Evolutionary conservation across 2,113 vertebrate genomes (phyloP).

Genomic region (Hippocampus zosterae): DNA sequence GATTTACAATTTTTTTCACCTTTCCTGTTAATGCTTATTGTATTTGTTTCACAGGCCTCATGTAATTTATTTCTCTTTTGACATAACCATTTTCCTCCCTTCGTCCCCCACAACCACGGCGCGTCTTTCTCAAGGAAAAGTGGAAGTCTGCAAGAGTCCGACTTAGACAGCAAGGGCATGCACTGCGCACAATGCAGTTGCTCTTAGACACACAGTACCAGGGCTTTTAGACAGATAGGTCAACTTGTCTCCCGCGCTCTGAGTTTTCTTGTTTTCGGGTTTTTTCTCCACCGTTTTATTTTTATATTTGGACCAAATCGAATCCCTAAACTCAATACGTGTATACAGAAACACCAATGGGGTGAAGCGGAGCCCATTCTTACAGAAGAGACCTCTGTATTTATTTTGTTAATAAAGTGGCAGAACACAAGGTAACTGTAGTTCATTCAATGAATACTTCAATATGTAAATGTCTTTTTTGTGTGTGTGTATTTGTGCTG

Average conservation of each 20-base stretch:
- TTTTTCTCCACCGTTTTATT: slow-evolving; percentile 62
- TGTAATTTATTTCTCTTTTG: slow-evolving; percentile 61
- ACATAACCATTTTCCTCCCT: slow-evolving; percentile 67
- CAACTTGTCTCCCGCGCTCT: slow-evolving; percentile 53
- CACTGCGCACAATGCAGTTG: slow-evolving; percentile 90
- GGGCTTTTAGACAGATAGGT: slow-evolving; percentile 80
- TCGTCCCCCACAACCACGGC: slow-evolving; percentile 54
- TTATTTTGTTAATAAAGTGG: slow-evolving; percentile 77
- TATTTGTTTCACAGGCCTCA: slow-evolving; percentile 57
- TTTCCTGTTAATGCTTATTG: slow-evolving; percentile 56
- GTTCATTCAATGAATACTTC: slow-evolving; percentile 62
- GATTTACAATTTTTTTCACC: slow-evolving; percentile 8
- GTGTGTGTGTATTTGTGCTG: slow-evolving; percentile 21
- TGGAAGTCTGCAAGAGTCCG: slow-evolving; percentile 62
- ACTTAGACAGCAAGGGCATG: slow-evolving; percentile 80
- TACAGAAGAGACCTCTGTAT: slow-evolving; percentile 74
- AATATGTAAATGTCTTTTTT: slow-evolving; percentile 56
- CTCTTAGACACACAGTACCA: slow-evolving; percentile 80
- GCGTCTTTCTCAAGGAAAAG: slow-evolving; percentile 68
- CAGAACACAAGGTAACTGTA: slow-evolving; percentile 78
- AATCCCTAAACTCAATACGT: slow-evolving; percentile 69
- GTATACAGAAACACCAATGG: slow-evolving; percentile 65
- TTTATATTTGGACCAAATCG: slow-evolving; percentile 73
- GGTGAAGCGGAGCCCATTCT: slow-evolving; percentile 71
- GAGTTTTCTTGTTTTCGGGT: slow-evolving; percentile 67